These are phyloP conservation scores for Himalopsyche japonica DNA, from an alignment of 2,888 invertebrate species.

Conservation along the genomic window DNA sequence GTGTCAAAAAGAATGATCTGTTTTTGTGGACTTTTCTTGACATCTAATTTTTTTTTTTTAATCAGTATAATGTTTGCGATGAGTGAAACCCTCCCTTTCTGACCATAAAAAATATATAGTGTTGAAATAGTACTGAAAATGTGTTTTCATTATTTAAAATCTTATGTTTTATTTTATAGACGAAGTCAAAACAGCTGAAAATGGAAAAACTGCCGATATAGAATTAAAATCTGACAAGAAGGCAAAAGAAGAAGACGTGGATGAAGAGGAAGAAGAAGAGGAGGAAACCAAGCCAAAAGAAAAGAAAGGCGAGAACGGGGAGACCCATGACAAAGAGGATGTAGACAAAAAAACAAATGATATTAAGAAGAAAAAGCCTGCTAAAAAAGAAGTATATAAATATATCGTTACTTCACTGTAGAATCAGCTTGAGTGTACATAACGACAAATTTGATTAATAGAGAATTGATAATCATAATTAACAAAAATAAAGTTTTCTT, in stretches of 20 bases:
- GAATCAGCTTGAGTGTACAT: not conserved
- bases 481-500: too few relatives aligned
- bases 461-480: too few relatives aligned
- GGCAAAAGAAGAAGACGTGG: constrained; percentile 33
- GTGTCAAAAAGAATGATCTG: too few relatives aligned
- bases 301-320: constrained; percentile 57
- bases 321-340: constrained; percentile 55
- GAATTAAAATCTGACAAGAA: constrained; percentile 22
- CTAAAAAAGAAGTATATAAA: constrained; percentile 35
- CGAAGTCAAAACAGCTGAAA: constrained; percentile 55
- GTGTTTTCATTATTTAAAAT: constrained; percentile 25
- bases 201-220: constrained; percentile 47
- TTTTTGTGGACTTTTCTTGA: too few relatives aligned
- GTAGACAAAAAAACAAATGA: constrained; percentile 37
- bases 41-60: too few relatives aligned
- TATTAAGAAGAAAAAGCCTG: constrained; percentile 31
- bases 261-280: constrained; percentile 51
- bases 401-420: not conserved
- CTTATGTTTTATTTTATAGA: constrained; percentile 44
- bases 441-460: too few relatives aligned
- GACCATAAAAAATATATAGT: too few relatives aligned
- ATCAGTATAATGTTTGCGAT: too few relatives aligned
- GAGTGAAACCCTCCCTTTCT: too few relatives aligned
- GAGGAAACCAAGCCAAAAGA: constrained; percentile 51
- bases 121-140: too few relatives aligned